Evolutionary conservation across 2,888 invertebrate genomes (phyloP).

Genomic region (Neoascia interrupta): DNA sequence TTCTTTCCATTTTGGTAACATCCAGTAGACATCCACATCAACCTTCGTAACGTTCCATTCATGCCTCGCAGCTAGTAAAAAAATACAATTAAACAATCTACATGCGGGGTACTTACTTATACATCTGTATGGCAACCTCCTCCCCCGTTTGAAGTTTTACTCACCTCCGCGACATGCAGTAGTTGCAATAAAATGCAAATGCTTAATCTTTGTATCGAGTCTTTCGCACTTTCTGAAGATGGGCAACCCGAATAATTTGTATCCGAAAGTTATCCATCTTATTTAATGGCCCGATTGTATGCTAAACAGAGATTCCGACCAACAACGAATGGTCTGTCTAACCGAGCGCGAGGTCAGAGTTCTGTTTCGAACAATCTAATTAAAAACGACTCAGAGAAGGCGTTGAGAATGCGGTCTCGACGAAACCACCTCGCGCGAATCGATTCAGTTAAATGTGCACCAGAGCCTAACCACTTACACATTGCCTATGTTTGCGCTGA

Average conservation of each 20-base stretch:
- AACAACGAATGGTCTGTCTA: constrained; percentile 20
- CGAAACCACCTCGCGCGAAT: constrained; percentile 51
- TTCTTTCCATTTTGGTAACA: constrained; percentile 48
- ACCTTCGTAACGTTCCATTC: constrained; percentile 25
- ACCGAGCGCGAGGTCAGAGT: constrained; percentile 54
- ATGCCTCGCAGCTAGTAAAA: constrained; percentile 46
- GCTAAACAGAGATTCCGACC: constrained; percentile 63
- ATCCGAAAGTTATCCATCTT: constrained; percentile 72
- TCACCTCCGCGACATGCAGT: constrained; percentile 9
- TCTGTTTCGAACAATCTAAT: constrained; percentile 33
- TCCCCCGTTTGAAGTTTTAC: background rate
- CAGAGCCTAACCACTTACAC: constrained; percentile 43
- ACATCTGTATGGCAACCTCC: background rate
- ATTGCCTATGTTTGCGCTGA: too few species aligned
- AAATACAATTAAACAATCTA: constrained; percentile 5
- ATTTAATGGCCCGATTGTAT: constrained; percentile 72
- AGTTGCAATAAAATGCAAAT: constrained; percentile 53
- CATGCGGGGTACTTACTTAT: background rate
- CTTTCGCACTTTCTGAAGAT: constrained; percentile 62
- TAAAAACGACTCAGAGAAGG: constrained; percentile 22
- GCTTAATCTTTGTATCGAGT: constrained; percentile 52
- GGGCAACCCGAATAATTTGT: constrained; percentile 70
- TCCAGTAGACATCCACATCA: too few species aligned
- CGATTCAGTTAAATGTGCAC: constrained; percentile 54
- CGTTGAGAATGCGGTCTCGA: too few species aligned